phyloP scores from a whole-genome alignment of 2,888 invertebrate genomes.

The Oxystoma pomonae region DNA sequence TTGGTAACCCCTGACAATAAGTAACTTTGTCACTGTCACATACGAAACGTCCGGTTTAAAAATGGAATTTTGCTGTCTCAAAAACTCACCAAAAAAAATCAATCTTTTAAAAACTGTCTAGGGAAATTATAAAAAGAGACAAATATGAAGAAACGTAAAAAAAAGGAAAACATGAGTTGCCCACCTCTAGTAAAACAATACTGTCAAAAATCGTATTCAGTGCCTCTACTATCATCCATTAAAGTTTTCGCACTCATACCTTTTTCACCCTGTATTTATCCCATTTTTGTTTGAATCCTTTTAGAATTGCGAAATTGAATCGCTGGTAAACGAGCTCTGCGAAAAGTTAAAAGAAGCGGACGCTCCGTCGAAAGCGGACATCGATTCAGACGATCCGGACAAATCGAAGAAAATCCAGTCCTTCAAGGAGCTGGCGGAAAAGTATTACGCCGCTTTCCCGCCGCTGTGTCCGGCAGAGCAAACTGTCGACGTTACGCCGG shows the following conservation, averaged over 20 bases:
- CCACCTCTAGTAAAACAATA: no score
- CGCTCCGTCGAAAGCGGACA: conserved; percentile 27
- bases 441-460: conserved; percentile 78
- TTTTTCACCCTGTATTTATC: neutral
- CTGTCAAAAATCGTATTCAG: no score
- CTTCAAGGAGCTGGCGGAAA: conserved; percentile 66
- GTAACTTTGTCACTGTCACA: no score
- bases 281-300: conserved; percentile 13
- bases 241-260: neutral
- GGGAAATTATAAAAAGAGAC: no score
- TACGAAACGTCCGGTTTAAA: no score
- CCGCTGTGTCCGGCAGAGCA: conserved; percentile 35
- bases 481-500: neutral
- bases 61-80: no score
- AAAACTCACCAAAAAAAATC: no score
- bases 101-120: no score
- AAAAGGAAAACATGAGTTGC: no score
- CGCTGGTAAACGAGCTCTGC: conserved; percentile 79
- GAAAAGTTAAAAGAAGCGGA: conserved; percentile 70
- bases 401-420: conserved; percentile 28
- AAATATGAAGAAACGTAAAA: no score
- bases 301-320: conserved; percentile 76
- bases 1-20: no score
- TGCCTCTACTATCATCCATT: no score
- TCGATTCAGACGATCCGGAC: conserved; percentile 25